phyloP scores from a whole-genome alignment of 2,113 vertebrate genomes.

The Heloderma charlesbogerti region DNA sequence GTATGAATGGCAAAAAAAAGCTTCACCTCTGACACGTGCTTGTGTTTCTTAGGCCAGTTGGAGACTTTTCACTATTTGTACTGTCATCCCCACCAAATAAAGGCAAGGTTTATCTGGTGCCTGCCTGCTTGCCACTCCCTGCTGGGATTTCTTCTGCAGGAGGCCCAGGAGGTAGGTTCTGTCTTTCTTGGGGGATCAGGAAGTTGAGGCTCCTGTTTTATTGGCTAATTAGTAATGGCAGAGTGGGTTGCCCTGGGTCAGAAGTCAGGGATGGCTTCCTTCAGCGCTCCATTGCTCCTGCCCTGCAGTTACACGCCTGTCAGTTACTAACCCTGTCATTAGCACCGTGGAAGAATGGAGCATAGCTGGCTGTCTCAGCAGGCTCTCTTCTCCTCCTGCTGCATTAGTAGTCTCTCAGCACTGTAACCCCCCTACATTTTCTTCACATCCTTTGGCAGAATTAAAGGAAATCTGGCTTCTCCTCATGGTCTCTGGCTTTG shows the following conservation, averaged over 20 bases:
- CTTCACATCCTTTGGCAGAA: background rate
- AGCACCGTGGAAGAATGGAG: background rate
- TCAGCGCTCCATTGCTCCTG: background rate
- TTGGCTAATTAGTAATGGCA: slow-evolving; percentile 25
- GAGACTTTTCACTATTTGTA: background rate
- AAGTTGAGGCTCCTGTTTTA: background rate
- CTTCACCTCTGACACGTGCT: background rate
- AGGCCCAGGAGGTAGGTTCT: background rate
- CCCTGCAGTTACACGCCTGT: slow-evolving; percentile 8
- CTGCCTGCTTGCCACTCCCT: background rate
- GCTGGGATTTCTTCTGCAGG: background rate
- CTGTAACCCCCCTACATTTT: background rate
- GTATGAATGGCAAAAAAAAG: background rate
- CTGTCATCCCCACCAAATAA: background rate
- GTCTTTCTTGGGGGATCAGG: background rate
- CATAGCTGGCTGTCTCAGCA: background rate
- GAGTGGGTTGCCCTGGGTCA: slow-evolving; percentile 13
- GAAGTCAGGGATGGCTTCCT: slow-evolving; percentile 4
- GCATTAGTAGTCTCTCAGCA: background rate
- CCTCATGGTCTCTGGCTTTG: background rate
- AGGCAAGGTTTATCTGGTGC: background rate
- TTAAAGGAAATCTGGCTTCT: background rate
- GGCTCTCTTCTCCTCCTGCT: background rate
- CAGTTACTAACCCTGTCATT: background rate
- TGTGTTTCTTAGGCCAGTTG: background rate